Percentiles rank a stretch among this genome's conserved stretches.
phyloP scores from a whole-genome alignment of 1,140 invertebrate species.

The Chironomus tepperi region DNA sequence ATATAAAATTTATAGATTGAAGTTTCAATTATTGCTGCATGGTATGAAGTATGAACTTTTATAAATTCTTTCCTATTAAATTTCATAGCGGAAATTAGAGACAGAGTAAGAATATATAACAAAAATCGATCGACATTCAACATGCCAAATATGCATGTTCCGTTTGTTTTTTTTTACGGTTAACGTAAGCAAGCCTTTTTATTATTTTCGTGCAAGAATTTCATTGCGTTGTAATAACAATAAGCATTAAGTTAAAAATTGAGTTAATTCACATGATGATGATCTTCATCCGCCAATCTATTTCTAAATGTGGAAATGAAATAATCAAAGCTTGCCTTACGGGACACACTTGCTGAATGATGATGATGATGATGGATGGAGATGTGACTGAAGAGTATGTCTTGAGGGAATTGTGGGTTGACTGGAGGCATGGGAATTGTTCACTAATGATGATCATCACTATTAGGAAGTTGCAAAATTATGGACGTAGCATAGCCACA shows the following conservation, averaged over 20 bases:
- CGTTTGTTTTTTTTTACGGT: neutral
- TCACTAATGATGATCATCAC: too few relatives aligned
- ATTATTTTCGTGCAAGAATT: neutral
- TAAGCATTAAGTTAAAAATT: conserved; percentile 2
- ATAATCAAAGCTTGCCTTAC: neutral
- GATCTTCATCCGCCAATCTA: conserved; percentile 5
- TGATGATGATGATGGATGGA: neutral
- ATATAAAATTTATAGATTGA: neutral
- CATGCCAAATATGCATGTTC: conserved; percentile 12
- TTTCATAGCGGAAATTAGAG: neutral
- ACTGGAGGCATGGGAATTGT: too few relatives aligned
- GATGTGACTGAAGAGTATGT: neutral
- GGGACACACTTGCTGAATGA: neutral
- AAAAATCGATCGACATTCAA: conserved; percentile 13
- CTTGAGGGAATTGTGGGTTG: too few relatives aligned
- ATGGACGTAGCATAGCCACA: too few relatives aligned
- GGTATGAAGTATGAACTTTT: neutral
- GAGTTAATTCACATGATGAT: conserved; percentile 1
- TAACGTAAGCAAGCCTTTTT: neutral
- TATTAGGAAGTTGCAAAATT: too few relatives aligned
- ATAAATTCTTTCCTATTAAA: neutral
- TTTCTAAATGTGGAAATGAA: neutral
- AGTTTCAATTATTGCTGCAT: conserved; percentile 10
- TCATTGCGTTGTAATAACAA: neutral
- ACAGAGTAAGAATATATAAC: neutral